Percentiles rank a stretch among this genome's conserved stretches.
These are phyloP conservation scores for Synergus japonicus DNA, from an alignment of 2,888 invertebrate species.

Conservation along the genomic window DNA sequence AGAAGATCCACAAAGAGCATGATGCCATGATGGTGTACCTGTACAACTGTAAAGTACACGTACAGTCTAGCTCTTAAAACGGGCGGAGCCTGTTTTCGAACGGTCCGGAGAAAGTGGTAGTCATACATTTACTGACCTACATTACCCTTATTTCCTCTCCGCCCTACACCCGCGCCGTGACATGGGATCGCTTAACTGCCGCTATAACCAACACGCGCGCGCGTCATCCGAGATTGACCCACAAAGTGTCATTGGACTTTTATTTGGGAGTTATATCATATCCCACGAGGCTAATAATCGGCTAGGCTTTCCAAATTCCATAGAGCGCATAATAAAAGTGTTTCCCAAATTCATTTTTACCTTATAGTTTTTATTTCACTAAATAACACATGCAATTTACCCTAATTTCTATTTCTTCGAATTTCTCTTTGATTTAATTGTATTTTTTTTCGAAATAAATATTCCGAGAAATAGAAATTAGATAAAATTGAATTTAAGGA, in stretches of 20 bases:
- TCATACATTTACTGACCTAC: slow-evolving; percentile 75
- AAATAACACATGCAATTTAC: too few species aligned
- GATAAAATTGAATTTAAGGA: too few species aligned
- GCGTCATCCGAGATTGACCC: slow-evolving; percentile 65
- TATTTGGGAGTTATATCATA: slow-evolving; percentile 48
- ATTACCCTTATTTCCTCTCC: slow-evolving; percentile 67
- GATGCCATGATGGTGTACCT: slow-evolving; percentile 21
- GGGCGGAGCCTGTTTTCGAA: slow-evolving; percentile 72
- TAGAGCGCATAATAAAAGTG: neutral
- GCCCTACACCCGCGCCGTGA: slow-evolving; percentile 30
- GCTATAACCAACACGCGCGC: slow-evolving; percentile 60
- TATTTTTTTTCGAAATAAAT: too few species aligned
- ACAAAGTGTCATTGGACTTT: slow-evolving; percentile 59
- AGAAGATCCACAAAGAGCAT: slow-evolving; percentile 53
- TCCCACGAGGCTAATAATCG: slow-evolving; percentile 25
- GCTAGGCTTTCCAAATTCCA: neutral
- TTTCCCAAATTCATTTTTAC: too few species aligned
- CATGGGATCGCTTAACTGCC: slow-evolving; percentile 49
- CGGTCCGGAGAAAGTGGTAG: slow-evolving; percentile 75
- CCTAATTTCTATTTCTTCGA: too few species aligned
- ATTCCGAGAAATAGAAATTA: too few species aligned
- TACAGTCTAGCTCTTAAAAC: slow-evolving; percentile 21
- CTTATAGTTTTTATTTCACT: too few species aligned
- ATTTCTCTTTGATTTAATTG: too few species aligned
- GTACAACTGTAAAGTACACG: slow-evolving; percentile 25